A percentile compares a stretch with the other conserved stretches of the same genome.
These are phyloP conservation scores for Carabus problematicus DNA, from an alignment of 2,888 invertebrate genomes.

Conservation along the genomic window DNA sequence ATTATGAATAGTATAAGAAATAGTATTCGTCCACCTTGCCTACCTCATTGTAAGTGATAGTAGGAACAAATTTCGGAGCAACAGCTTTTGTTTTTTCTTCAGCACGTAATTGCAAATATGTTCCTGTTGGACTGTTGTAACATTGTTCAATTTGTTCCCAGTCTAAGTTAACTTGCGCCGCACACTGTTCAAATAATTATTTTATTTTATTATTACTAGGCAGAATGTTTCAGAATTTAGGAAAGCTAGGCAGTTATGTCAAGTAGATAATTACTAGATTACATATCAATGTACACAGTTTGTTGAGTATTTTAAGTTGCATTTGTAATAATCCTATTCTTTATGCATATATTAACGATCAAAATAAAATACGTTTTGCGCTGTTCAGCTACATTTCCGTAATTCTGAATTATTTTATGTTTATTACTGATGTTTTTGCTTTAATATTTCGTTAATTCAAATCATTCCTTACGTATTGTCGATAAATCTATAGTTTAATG, in stretches of 20 bases:
- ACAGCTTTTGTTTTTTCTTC: conserved; percentile 60
- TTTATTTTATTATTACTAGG: too few relatives aligned
- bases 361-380: too few relatives aligned
- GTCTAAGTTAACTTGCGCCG: conserved; percentile 55
- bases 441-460: neutral
- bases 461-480: neutral
- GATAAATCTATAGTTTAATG: neutral
- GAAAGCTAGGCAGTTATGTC: too few relatives aligned
- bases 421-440: neutral
- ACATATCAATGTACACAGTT: too few relatives aligned
- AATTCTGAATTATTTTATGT: too few relatives aligned
- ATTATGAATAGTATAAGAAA: conserved; percentile 8
- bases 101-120: conserved; percentile 60
- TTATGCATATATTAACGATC: too few relatives aligned
- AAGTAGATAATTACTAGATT: too few relatives aligned
- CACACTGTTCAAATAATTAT: conserved; percentile 55
- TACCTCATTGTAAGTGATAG: conserved; percentile 63
- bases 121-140: conserved; percentile 57
- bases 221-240: too few relatives aligned
- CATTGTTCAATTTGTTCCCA: conserved; percentile 57
- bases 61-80: conserved; percentile 62
- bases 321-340: too few relatives aligned
- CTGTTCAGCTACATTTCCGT: too few relatives aligned
- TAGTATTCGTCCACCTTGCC: conserved; percentile 46
- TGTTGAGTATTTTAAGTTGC: too few relatives aligned